A percentile compares a stretch with the other conserved stretches of the same genome.
Evolutionary conservation across 2,888 invertebrate genomes (phyloP).

Genomic region (Labia minor): DNA sequence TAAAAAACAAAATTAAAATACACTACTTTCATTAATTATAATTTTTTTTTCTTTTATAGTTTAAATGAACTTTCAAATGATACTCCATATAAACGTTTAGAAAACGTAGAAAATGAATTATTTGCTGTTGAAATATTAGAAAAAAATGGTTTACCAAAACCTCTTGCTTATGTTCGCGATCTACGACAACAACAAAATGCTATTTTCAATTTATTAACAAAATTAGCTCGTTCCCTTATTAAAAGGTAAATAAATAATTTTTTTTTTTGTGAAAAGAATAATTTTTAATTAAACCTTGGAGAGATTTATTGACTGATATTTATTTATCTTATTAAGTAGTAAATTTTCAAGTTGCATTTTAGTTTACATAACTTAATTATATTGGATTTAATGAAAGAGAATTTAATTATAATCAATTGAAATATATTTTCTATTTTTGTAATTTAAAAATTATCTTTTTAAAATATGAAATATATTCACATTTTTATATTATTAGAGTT

Average conservation of each 20-base stretch:
- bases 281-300: no score
- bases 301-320: no score
- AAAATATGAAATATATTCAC: background rate
- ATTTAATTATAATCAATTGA: no score
- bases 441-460: background rate
- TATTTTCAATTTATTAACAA: conserved; percentile 27
- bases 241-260: conserved; percentile 23
- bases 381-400: no score
- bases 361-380: no score
- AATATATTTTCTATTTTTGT: no score
- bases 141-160: conserved; percentile 41
- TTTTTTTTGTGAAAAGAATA: background rate
- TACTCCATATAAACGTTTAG: conserved; percentile 37
- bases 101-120: conserved; percentile 42
- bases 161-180: conserved; percentile 39
- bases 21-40: background rate
- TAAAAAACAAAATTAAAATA: conserved; percentile 13
- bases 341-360: no score
- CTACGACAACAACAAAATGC: conserved; percentile 34
- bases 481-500: conserved; percentile 28
- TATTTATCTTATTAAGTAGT: no score
- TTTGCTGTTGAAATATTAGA: conserved; percentile 43
- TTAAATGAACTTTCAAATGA: conserved; percentile 34
- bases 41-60: conserved; percentile 13
- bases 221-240: conserved; percentile 24